Percentiles rank a stretch among this genome's conserved stretches.
phyloP scores from a whole-genome alignment of 2,113 vertebrate genomes.

The human region GRCh38 chr12:43500501-43501000 shows the following conservation, averaged over 20 bases:
- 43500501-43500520: not conserved
- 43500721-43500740: not conserved
- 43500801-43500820: not conserved
- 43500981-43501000: not conserved
- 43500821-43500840: constrained; percentile 17
- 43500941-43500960: not conserved
- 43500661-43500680: not conserved
- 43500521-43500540: not conserved
- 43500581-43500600: not conserved
- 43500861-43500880: not conserved
- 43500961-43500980: not conserved
- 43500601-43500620: constrained; percentile 27
- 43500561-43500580: not conserved
- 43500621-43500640: not conserved
- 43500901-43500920: not conserved
- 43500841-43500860: not conserved
- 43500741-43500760: not conserved
- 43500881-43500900: not conserved
- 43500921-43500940: not conserved
- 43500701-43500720: not conserved
- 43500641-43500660: not conserved
- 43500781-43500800: not conserved
- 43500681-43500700: not conserved
- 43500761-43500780: not conserved
- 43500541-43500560: not conserved